Base-by-base conservation (phyloP, 2,797 vertebrate species). In the Rhodeus uyekii region DNA sequence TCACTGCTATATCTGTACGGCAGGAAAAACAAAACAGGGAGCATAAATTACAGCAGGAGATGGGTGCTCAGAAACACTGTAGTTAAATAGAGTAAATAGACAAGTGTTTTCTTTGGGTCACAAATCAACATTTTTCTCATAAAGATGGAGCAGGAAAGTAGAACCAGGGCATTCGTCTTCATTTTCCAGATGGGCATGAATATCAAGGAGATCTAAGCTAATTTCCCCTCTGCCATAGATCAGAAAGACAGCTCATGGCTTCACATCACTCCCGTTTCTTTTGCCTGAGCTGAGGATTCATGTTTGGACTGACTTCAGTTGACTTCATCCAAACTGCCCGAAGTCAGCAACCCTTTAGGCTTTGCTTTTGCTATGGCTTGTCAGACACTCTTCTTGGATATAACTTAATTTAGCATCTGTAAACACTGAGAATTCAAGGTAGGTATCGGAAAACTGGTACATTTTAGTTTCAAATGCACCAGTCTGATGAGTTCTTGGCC, bases 261-360 rank as follows among this genome's bases (percentile, higher is more conserved):
- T 13, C 74, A 86, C 64, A 81, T 80, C 82, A 78, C 74, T 65
- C 67, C 60, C 3, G 24, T 19, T 68, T 63, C 68, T 29, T 39
- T 65, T 82, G 81, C 83, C 61, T 29, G 64, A 53, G 81, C 71
- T 65, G 39, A 64, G 36, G 27, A 61, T 68, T 83, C 53, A 65
- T 63, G 67, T 78, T 78, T 87, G 86, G 76, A 86, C 24, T 14
- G 16, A 86, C 65, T 84, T 84, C 82, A 85, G 75, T 78, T 60
- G 76, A 71, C 69, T 67, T 81, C 48, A 14, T 22, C 71, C 69
- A 78, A 46, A 69, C 60, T 72, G 60, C 46, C 58, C 22, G 2
- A 77, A 82, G 76, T 63, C 39, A 76, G 24, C 36, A 13, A 8
- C n/a, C 13, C 14, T 22, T 24, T 44, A 71, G 27, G 39, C 18